Evolutionary conservation across 2,113 vertebrate genomes (phyloP), one percentile per base, ranked within the genome.

Genomic region (Cyanoliseus patagonus): DNA sequence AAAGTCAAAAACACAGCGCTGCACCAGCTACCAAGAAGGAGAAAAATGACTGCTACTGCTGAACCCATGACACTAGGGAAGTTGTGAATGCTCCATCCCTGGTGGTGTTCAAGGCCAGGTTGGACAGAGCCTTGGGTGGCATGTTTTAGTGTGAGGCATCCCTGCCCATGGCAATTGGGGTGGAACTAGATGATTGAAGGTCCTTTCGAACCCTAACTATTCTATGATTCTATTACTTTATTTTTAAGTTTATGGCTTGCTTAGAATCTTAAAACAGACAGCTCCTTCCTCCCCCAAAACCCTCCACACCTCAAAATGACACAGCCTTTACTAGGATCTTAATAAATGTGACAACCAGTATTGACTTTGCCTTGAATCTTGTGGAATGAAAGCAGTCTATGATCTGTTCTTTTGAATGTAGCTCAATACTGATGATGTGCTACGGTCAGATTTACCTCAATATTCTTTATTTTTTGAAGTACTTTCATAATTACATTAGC

Each of bases 321-420:
- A 18, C 3, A 73, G 25, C 8, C 23, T 62, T 77, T 77, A 4
- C 12, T 63, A 41, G 3, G 10, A 37, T 70, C 28, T 41, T 86
- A 52, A 37, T 66, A 52, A 87, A 8, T 35, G 4, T 51, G 9
- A 59, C 11, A 44, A 59, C 1, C 7, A 13, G 4, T 68, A 23
- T 35, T 2, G 6, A 76, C 79, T 11, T 63, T 0, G 0, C 3
- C 31, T 83, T 83, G 20, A 39, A 37, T 24, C 17, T 73, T 42
- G 9, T 31, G 19, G 28, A 28, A 42, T 44, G 5, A 81, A 88
- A 78, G 28, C 1, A 0, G 15, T 7, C 28, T 28, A 41, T 3
- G 1, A 44, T 62, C 33, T 57, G 7, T 31, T 78, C 24, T 80
- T 86, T 51, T 20, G 13, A 75, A 25, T 31, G 22, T 15, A 74